Base-by-base conservation (phyloP, 2,797 vertebrate species). In the Chanos chanos region DNA sequence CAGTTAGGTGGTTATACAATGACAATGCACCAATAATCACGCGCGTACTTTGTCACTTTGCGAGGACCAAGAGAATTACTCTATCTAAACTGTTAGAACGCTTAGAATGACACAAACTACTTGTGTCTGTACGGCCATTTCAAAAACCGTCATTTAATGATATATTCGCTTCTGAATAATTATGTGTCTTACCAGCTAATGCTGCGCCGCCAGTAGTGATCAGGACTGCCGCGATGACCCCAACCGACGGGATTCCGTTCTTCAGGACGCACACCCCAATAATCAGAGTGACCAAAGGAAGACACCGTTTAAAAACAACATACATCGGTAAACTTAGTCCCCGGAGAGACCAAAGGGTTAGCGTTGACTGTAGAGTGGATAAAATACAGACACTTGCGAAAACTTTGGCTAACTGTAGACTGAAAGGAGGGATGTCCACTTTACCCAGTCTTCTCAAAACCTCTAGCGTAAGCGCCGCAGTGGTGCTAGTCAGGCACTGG, bases 261-360 rank as follows among this genome's bases (percentile, higher is more conserved):
- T 86, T 90, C 75, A 98, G 90, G 53, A 97, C 89, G 37, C 94
- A 90, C 41, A 93, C 93, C 1, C 95, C 94, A 63, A 96, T 91
- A 70, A 89, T 83, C 66, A 98, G 88, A 7, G 96, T 98, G 83
- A 92, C 93, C 77, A 98, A 87, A 27, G 95, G 96, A 71, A 97
- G 85, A 83, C 95, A 98, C 72, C 96, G 94, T 71, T 98, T 98
- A 85, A 98, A 98, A 52, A 97, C 93, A 19, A 98, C 95, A 69
- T 98, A 98, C 94, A 98, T 97, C 72, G 96, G 96, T 9, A 98
- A 89, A 73, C 94, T 96, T 85, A 98, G 93, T n/a, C 95, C 94
- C 0, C 90, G 87, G 61, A 98, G 91, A 0, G 96, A 93, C 94
- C 94, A 97, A 4, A 98, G 92, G 0, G 96, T 97, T 28, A 98